Percentiles rank a stretch among this genome's conserved stretches.
Evolutionary conservation across 2,113 vertebrate genomes (phyloP).

Genomic region (Megaleporinus macrocephalus): DNA sequence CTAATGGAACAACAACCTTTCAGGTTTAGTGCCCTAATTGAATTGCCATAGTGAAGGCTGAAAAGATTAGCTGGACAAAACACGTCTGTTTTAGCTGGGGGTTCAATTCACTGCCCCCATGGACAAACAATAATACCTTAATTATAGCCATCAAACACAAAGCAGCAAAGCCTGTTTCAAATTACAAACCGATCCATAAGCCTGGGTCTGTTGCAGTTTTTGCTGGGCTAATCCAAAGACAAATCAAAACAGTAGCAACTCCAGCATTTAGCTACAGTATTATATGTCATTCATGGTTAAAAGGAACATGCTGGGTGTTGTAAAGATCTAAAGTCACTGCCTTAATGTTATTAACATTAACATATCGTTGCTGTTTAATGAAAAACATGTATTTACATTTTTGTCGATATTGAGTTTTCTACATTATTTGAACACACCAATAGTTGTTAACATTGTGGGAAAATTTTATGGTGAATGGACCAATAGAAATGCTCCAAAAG

Average conservation of each 20-base stretch:
- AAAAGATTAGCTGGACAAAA: conserved; percentile 48
- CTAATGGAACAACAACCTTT: conserved; percentile 72
- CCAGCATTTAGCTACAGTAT: too few species aligned
- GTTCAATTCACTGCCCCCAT: conserved; percentile 19
- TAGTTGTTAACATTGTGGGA: too few species aligned
- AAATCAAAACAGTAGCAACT: background rate
- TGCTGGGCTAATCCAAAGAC: background rate
- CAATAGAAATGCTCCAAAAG: too few species aligned
- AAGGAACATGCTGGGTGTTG: too few species aligned
- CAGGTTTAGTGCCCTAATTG: conserved; percentile 63
- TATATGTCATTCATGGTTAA: too few species aligned
- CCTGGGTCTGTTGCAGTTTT: background rate
- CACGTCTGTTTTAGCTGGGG: conserved; percentile 46
- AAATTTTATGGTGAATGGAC: too few species aligned
- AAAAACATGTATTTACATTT: too few species aligned
- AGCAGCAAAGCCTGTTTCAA: conserved; percentile 27
- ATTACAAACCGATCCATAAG: background rate
- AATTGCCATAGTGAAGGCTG: conserved; percentile 53
- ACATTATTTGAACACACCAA: too few species aligned
- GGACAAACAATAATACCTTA: conserved; percentile 16
- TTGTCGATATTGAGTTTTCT: too few species aligned
- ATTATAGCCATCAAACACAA: conserved; percentile 11
- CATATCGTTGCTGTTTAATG: too few species aligned
- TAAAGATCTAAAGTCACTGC: too few species aligned
- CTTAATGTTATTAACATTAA: too few species aligned